These are phyloP conservation scores for Enteromius argenteus DNA, from an alignment of 2,797 vertebrate species.

Conservation along the genomic window DNA sequence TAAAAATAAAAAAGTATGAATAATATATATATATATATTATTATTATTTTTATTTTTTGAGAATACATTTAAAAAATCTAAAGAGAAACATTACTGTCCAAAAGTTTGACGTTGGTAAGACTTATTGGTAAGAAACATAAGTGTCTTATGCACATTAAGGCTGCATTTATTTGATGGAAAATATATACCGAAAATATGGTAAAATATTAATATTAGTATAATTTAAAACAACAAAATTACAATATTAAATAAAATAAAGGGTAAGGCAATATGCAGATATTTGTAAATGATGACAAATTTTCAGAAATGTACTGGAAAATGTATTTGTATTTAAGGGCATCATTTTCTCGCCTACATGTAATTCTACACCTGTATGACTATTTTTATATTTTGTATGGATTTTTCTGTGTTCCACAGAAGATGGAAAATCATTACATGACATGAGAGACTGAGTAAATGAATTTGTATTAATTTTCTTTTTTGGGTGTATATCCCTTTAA, in stretches of 20 bases:
- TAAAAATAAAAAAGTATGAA: too few relatives aligned
- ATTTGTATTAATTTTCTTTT: not conserved
- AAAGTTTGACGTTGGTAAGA: not conserved
- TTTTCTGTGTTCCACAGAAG: not conserved
- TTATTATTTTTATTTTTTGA: not conserved
- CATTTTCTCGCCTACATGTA: not conserved
- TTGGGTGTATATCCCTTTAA: not conserved
- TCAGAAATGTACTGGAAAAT: not conserved
- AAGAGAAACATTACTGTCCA: not conserved
- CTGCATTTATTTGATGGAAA: not conserved
- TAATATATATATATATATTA: too few relatives aligned
- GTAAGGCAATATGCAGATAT: not conserved
- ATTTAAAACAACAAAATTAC: not conserved
- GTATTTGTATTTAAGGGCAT: not conserved
- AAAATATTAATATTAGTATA: not conserved
- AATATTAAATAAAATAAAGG: not conserved
- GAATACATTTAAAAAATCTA: not conserved
- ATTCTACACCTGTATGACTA: not conserved
- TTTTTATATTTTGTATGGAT: not conserved
- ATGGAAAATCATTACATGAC: not conserved
- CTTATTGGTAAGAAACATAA: too few relatives aligned
- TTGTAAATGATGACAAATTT: not conserved
- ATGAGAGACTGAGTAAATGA: not conserved
- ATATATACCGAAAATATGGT: not conserved
- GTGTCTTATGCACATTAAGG: not conserved